phyloP scores from a whole-genome alignment of 2,797 vertebrate genomes.

The Acipenser transmontanus region DNA sequence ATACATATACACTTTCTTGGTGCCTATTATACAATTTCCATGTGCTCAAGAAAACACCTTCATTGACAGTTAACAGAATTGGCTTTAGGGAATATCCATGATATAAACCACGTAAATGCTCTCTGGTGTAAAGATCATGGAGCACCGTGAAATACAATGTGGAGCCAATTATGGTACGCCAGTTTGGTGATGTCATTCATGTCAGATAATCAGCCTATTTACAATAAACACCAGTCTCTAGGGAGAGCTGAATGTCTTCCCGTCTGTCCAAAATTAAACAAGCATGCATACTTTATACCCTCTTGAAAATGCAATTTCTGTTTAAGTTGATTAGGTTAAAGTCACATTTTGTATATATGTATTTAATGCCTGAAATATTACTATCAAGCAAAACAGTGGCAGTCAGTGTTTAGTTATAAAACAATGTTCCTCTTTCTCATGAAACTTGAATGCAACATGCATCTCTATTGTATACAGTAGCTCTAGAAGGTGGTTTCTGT shows the following conservation, averaged over 20 bases:
- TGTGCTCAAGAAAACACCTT: background rate
- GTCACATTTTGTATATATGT: no score
- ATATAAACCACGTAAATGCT: background rate
- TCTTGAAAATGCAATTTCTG: no score
- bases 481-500: no score
- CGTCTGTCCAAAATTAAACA: no score
- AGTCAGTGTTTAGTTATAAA: no score
- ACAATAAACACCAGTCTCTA: conserved; percentile 31
- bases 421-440: no score
- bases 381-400: no score
- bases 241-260: background rate
- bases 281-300: no score
- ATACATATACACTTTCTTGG: background rate
- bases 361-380: no score
- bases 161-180: conserved; percentile 53
- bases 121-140: background rate
- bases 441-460: no score
- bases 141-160: conserved; percentile 36
- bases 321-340: no score
- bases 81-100: background rate
- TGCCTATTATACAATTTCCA: background rate
- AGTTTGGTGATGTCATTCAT: conserved; percentile 58
- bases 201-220: conserved; percentile 64
- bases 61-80: background rate
- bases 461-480: no score